phyloP scores from a whole-genome alignment of 2,113 vertebrate genomes.

The Centropus unirufus region DNA sequence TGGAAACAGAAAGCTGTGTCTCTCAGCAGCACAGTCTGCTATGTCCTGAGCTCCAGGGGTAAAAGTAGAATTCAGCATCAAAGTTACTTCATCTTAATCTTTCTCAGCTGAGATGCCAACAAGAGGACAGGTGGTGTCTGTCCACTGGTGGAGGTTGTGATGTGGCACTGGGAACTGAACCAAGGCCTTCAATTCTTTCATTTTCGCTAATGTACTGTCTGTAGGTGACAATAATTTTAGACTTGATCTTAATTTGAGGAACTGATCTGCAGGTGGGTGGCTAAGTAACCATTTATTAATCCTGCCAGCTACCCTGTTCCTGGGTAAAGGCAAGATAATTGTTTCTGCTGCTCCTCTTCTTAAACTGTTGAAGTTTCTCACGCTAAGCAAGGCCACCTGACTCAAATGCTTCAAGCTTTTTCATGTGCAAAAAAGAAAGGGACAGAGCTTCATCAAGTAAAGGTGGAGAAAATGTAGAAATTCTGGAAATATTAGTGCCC shows the following conservation, averaged over 20 bases:
- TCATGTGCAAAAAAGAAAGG: constrained; percentile 1
- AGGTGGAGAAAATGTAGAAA: constrained; percentile 12
- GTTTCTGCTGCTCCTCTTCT: neutral
- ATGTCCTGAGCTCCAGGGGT: neutral
- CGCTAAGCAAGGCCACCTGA: neutral
- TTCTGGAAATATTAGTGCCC: neutral
- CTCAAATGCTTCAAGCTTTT: neutral
- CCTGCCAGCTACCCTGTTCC: neutral
- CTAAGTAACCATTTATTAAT: neutral
- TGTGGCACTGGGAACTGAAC: neutral
- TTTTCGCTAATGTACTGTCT: neutral
- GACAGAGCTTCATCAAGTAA: constrained; percentile 19
- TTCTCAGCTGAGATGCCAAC: neutral
- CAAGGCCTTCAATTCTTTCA: neutral
- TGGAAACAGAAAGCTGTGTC: neutral
- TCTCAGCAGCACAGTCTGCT: neutral
- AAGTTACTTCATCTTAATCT: neutral
- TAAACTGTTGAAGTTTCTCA: neutral
- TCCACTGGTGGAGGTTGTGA: neutral
- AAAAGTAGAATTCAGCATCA: neutral
- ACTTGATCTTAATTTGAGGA: constrained; percentile 17
- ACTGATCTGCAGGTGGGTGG: neutral
- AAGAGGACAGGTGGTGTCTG: neutral
- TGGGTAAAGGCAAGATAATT: neutral
- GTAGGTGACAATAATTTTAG: constrained; percentile 8